A percentile compares a stretch with the other conserved stretches of the same genome.
These are phyloP conservation scores for Vulpes lagopus DNA, from an alignment of 2,113 vertebrate genomes.

Conservation along the genomic window DNA sequence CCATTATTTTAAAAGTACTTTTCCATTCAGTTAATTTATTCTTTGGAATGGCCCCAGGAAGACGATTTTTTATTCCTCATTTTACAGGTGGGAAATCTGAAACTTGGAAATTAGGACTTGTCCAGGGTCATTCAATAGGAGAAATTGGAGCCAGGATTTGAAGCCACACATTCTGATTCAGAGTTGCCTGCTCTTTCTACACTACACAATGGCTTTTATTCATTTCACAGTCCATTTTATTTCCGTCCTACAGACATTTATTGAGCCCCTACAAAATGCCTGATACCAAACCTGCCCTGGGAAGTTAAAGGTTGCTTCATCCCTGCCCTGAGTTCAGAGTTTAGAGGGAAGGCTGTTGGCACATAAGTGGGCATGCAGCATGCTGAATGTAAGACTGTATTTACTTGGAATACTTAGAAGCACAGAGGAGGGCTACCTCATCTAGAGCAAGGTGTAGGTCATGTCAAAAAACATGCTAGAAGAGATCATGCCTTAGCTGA, in stretches of 20 bases:
- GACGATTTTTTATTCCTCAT: not conserved
- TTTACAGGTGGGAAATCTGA: slow-evolving; percentile 3
- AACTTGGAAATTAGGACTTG: not conserved
- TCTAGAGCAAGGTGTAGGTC: not conserved
- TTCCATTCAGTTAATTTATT: not conserved
- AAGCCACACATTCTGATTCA: not conserved
- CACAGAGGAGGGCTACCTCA: not conserved
- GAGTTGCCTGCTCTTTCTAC: not conserved
- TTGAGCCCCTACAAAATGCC: not conserved
- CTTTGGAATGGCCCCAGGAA: not conserved
- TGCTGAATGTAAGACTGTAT: not conserved
- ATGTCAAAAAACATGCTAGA: not conserved
- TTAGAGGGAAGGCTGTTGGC: not conserved
- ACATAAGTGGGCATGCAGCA: not conserved
- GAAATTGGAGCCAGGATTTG: not conserved
- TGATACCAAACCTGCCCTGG: not conserved
- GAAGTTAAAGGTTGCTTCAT: slow-evolving; percentile 24
- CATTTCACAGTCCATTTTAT: not conserved
- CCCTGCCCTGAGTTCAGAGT: not conserved
- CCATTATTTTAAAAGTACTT: not conserved
- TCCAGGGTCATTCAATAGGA: not conserved
- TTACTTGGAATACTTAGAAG: not conserved
- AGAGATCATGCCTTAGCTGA: not conserved
- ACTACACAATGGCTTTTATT: not conserved
- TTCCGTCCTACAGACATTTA: slow-evolving; percentile 5